These are phyloP conservation scores for Syngnathoides biaculeatus DNA, from an alignment of 2,113 vertebrate genomes.

Conservation along the genomic window DNA sequence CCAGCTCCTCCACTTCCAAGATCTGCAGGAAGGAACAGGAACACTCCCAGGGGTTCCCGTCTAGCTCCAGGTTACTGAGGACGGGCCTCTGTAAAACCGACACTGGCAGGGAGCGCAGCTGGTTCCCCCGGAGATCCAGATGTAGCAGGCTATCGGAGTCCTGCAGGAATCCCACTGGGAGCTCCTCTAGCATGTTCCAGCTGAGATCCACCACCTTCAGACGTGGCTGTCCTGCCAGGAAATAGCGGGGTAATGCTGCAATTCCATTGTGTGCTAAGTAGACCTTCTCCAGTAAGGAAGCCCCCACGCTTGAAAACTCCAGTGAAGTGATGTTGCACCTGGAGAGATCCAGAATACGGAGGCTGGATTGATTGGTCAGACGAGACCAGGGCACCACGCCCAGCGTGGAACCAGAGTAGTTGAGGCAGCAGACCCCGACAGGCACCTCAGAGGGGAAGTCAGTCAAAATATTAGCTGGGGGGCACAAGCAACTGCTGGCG, in stretches of 20 bases:
- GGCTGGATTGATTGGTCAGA: slow-evolving; percentile 57
- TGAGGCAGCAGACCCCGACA: slow-evolving; percentile 76
- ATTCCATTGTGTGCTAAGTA: slow-evolving; percentile 77
- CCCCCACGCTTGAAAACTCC: not conserved
- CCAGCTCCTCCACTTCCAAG: slow-evolving; percentile 52
- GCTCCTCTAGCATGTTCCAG: slow-evolving; percentile 70
- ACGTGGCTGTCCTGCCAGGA: slow-evolving; percentile 69
- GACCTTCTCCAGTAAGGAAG: slow-evolving; percentile 63
- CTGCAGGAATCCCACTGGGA: slow-evolving; percentile 76
- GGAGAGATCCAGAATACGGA: slow-evolving; percentile 79
- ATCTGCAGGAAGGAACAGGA: slow-evolving; percentile 72
- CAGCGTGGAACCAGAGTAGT: slow-evolving; percentile 78
- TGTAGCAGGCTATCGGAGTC: slow-evolving; percentile 67
- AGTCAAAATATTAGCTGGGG: slow-evolving; percentile 54
- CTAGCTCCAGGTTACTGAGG: slow-evolving; percentile 71
- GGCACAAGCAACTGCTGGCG: slow-evolving; percentile 69
- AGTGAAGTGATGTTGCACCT: slow-evolving; percentile 73
- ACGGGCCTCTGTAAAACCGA: slow-evolving; percentile 67
- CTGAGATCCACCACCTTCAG: slow-evolving; percentile 77
- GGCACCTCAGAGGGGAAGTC: slow-evolving; percentile 56
- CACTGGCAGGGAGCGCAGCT: slow-evolving; percentile 65
- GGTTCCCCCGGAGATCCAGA: slow-evolving; percentile 75
- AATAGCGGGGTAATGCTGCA: slow-evolving; percentile 67
- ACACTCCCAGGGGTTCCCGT: slow-evolving; percentile 81
- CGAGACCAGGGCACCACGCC: slow-evolving; percentile 69